phyloP scores from a whole-genome alignment of 2,888 invertebrate genomes.

The Athripsodes cinereus region DNA sequence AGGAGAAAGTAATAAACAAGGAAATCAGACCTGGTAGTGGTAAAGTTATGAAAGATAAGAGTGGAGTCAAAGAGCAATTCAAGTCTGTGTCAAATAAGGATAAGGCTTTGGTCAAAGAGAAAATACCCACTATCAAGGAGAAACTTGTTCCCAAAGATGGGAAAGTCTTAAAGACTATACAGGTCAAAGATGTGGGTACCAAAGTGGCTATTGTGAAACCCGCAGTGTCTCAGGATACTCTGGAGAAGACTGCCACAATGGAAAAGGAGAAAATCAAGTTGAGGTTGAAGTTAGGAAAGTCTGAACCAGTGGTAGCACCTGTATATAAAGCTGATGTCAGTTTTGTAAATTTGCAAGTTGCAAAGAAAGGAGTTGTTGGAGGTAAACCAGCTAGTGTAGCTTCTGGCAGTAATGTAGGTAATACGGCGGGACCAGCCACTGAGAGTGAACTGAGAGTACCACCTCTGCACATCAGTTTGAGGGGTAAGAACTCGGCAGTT shows the following conservation, averaged over 20 bases:
- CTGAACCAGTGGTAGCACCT: constrained; percentile 68
- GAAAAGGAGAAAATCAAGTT: constrained; percentile 74
- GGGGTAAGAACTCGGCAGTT: constrained; percentile 79
- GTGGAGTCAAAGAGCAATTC: constrained; percentile 39
- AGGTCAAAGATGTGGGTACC: constrained; percentile 13
- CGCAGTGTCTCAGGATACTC: constrained; percentile 36
- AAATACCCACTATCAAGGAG: constrained; percentile 37
- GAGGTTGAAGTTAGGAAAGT: constrained; percentile 75
- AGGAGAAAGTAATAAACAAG: constrained; percentile 33
- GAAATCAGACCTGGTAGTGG: constrained; percentile 34
- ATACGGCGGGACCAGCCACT: constrained; percentile 26
- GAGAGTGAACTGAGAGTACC: constrained; percentile 69
- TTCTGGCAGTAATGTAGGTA: constrained; percentile 24
- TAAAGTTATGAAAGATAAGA: constrained; percentile 37
- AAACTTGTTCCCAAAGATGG: constrained; percentile 32
- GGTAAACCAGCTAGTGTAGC: constrained; percentile 23
- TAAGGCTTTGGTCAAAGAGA: constrained; percentile 43
- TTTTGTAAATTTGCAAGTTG: constrained; percentile 52
- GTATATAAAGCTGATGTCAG: constrained; percentile 78
- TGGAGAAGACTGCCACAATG: constrained; percentile 38
- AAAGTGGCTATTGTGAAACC: constrained; percentile 25
- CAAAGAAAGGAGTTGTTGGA: constrained; percentile 36
- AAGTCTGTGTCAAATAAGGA: constrained; percentile 43
- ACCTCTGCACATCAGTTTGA: constrained; percentile 79
- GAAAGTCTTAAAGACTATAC: constrained; percentile 15